phyloP scores from a whole-genome alignment of 1,140 invertebrate genomes.

The Limonius californicus region DNA sequence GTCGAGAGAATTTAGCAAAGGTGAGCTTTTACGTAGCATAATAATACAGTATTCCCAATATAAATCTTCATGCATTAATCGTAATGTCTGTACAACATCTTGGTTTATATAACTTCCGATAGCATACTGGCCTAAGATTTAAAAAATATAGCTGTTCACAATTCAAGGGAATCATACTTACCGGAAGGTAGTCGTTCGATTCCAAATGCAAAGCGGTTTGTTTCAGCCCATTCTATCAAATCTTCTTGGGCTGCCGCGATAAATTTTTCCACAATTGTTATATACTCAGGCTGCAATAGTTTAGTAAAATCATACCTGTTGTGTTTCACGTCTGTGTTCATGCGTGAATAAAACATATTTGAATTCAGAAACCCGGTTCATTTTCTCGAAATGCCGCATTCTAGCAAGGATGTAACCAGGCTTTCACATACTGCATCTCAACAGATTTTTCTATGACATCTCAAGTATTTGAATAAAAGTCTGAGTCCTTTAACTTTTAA shows the following conservation, averaged over 20 bases:
- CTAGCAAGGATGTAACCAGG: too few species aligned
- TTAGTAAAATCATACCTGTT: too few species aligned
- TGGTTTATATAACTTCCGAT: slow-evolving; percentile 55
- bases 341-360: too few species aligned
- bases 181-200: slow-evolving; percentile 33
- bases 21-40: slow-evolving; percentile 56
- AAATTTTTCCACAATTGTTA: slow-evolving; percentile 27
- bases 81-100: slow-evolving; percentile 49
- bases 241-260: slow-evolving; percentile 23
- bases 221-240: slow-evolving; percentile 22
- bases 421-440: too few species aligned
- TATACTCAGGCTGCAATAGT: slow-evolving; percentile 19
- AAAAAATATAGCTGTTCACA: too few species aligned
- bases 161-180: slow-evolving; percentile 4
- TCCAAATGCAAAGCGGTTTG: slow-evolving; percentile 27
- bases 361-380: too few species aligned
- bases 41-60: slow-evolving; percentile 56
- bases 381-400: too few species aligned
- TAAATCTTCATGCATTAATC: slow-evolving; percentile 54
- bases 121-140: slow-evolving; percentile 51
- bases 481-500: too few species aligned
- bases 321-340: too few species aligned
- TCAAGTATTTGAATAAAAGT: too few species aligned
- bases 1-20: slow-evolving; percentile 39
- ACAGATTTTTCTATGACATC: too few species aligned